These are phyloP conservation scores for Actinia tenebrosa DNA, from an alignment of 64 coral and sea anemone species.

Conservation along the genomic window DNA sequence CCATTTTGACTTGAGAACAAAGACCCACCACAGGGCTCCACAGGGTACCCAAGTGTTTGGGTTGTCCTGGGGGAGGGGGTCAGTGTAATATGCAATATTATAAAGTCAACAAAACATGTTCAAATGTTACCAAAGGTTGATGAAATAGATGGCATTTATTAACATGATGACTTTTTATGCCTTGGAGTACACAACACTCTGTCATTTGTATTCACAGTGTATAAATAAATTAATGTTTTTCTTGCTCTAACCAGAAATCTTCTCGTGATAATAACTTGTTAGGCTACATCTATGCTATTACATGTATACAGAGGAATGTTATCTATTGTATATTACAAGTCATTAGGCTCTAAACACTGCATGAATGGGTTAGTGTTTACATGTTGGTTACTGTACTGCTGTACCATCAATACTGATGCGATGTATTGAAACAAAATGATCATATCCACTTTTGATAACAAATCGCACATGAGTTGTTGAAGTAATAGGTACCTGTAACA, in stretches of 20 bases:
- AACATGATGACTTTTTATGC: not conserved
- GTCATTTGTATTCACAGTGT: no score
- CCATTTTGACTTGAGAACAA: not conserved
- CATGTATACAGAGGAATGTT: not conserved
- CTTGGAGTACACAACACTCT: no score
- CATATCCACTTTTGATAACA: conserved; percentile 71
- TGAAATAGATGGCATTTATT: not conserved
- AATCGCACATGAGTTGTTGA: conserved; percentile 67
- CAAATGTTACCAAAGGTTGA: not conserved
- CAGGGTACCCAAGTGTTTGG: not conserved
- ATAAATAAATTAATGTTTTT: no score
- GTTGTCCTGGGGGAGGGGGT: not conserved
- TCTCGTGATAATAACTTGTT: no score
- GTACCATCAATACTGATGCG: conserved; percentile 58
- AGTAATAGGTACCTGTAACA: conserved; percentile 55
- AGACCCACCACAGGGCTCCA: not conserved
- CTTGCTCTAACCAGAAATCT: no score
- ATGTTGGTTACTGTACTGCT: conserved; percentile 28
- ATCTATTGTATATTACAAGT: no score
- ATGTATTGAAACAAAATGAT: conserved; percentile 65
- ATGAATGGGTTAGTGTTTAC: not conserved
- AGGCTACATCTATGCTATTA: not conserved
- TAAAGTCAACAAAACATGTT: no score
- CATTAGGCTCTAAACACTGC: no score
- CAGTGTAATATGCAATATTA: no score